A percentile compares a stretch with the other conserved stretches of the same genome.
These are phyloP conservation scores for Ceryle rudis DNA, from an alignment of 2,797 vertebrate genomes.

Conservation along the genomic window DNA sequence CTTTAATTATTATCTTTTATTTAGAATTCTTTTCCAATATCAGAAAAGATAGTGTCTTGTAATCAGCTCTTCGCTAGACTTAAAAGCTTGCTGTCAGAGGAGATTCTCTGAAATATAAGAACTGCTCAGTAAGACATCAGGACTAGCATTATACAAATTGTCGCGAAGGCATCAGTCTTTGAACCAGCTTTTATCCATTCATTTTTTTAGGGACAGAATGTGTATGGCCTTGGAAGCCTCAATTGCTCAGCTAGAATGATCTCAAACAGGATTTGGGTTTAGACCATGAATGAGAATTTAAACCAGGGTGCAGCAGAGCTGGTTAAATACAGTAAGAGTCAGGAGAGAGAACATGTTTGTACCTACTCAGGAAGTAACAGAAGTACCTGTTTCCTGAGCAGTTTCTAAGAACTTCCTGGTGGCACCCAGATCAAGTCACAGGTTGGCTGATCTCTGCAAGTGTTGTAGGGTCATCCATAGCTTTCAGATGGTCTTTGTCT, in stretches of 20 bases:
- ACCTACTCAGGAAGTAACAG: neutral
- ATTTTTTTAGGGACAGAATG: neutral
- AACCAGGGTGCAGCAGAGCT: neutral
- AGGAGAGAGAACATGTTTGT: neutral
- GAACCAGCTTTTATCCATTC: neutral
- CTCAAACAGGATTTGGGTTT: neutral
- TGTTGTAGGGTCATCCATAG: neutral
- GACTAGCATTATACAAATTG: neutral
- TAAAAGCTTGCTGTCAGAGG: neutral
- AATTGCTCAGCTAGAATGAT: neutral
- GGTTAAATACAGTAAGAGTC: neutral
- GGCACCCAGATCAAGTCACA: neutral
- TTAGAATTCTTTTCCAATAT: neutral
- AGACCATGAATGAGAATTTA: neutral
- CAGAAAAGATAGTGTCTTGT: constrained; percentile 11
- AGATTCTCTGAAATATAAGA: neutral
- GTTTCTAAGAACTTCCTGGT: neutral
- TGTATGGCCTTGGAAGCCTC: neutral
- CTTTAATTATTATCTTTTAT: neutral
- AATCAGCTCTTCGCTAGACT: neutral
- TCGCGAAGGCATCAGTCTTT: neutral
- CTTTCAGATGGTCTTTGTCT: neutral
- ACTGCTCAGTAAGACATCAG: neutral
- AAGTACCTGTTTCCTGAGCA: neutral
- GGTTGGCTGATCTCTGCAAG: neutral